A percentile compares a stretch with the other conserved stretches of the same genome.
Conservation (phyloP, 2,113 vertebrate genomes). For the Triplophysa siluroides region DNA sequence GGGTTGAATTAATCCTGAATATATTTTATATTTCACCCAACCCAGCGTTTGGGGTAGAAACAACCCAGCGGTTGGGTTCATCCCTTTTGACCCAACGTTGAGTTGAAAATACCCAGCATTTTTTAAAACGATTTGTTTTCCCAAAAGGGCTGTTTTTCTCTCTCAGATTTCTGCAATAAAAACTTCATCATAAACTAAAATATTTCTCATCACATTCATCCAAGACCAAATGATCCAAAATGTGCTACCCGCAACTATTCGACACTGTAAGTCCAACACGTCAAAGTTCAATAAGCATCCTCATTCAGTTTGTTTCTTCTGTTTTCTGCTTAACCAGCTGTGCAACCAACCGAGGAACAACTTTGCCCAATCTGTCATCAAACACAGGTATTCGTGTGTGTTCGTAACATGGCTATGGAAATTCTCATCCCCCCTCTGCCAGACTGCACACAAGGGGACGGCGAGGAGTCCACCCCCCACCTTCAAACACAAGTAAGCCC, state of each 20-base stretch:
- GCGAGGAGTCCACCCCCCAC: neutral
- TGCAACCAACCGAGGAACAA: slow-evolving; percentile 68
- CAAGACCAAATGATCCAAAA: no score
- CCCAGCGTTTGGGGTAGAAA: no score
- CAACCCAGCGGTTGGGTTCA: no score
- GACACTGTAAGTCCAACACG: no score
- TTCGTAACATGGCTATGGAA: neutral
- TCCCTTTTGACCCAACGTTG: no score
- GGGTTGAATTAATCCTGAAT: no score
- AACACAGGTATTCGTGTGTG: neutral
- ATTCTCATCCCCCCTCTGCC: neutral
- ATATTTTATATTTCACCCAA: no score
- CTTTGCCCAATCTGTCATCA: slow-evolving; percentile 7
- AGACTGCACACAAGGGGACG: neutral
- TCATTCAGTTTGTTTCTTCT: slow-evolving; percentile 20
- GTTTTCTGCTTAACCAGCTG: slow-evolving; percentile 51
- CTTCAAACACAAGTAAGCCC: slow-evolving; percentile 14
- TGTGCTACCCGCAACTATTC: no score
- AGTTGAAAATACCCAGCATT: no score
- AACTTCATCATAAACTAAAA: neutral
- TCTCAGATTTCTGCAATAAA: no score
- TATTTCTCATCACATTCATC: neutral
- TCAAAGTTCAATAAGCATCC: neutral
- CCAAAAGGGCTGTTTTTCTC: no score
- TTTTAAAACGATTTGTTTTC: no score